Percentiles rank a stretch among this genome's conserved stretches.
These are phyloP conservation scores for Orycteropus afer DNA, from an alignment of 2,113 vertebrate species.

Conservation along the genomic window DNA sequence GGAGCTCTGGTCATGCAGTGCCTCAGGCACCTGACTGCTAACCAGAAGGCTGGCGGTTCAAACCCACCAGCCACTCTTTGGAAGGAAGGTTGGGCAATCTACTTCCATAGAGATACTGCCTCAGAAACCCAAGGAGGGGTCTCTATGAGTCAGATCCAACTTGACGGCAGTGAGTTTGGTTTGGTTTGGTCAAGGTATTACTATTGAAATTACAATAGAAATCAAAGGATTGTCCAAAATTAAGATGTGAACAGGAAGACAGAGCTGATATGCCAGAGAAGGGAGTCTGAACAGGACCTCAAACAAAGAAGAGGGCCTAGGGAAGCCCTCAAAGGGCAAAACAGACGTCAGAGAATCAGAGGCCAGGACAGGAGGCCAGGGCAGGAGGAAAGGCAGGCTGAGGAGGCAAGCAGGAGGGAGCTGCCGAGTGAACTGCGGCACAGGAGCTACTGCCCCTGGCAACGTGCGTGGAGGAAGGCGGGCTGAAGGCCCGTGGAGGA, in stretches of 20 bases:
- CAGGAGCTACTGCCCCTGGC: not conserved
- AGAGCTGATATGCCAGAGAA: not conserved
- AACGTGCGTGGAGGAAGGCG: constrained; percentile 14
- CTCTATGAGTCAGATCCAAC: too few species aligned
- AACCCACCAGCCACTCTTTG: too few species aligned
- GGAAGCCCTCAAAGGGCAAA: not conserved
- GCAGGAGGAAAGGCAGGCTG: not conserved
- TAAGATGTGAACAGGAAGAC: constrained; percentile 33
- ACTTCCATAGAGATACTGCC: too few species aligned
- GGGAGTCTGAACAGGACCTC: not conserved
- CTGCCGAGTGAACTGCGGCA: not conserved
- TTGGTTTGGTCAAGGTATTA: not conserved
- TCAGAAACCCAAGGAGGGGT: too few species aligned
- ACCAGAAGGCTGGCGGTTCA: too few species aligned
- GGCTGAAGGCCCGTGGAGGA: not conserved
- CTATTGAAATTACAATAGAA: not conserved
- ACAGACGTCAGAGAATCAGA: not conserved
- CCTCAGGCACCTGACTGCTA: too few species aligned
- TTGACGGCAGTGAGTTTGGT: too few species aligned
- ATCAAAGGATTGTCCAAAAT: not conserved
- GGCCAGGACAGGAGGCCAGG: not conserved
- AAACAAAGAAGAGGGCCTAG: not conserved
- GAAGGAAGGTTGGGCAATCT: too few species aligned
- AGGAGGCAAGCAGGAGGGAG: not conserved
- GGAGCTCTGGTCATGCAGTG: too few species aligned